Conservation (phyloP, 2,888 invertebrate genomes). For the Biston betularia region DNA sequence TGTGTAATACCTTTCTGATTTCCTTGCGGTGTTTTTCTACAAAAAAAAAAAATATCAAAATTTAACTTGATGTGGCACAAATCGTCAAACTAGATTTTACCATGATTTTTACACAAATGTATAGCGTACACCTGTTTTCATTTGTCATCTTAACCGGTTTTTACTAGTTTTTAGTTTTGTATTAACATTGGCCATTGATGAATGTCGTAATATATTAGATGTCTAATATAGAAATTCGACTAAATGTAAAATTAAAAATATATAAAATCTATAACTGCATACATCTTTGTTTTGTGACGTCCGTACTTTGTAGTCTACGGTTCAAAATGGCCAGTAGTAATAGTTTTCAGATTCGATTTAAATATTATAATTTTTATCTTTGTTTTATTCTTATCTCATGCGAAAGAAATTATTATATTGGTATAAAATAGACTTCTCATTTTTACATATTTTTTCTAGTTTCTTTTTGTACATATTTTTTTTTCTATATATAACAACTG, state of each 20-base stretch:
- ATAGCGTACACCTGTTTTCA: slow-evolving; percentile 61
- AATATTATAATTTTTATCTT: slow-evolving; percentile 44
- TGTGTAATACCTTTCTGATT: slow-evolving; percentile 31
- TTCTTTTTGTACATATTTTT: slow-evolving; percentile 69
- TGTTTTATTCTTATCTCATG: slow-evolving; percentile 42
- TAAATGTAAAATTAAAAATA: slow-evolving; percentile 64
- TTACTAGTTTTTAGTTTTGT: slow-evolving; percentile 69
- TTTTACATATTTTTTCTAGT: slow-evolving; percentile 49
- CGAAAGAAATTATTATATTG: slow-evolving; percentile 49
- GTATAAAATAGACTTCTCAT: slow-evolving; percentile 54
- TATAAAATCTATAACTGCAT: slow-evolving; percentile 59
- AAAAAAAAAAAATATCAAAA: slow-evolving; percentile 34
- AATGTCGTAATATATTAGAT: slow-evolving; percentile 79
- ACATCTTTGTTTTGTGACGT: slow-evolving; percentile 62
- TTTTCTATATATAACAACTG: slow-evolving; percentile 57
- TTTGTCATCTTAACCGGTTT: slow-evolving; percentile 59
- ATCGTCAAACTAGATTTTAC: slow-evolving; percentile 44
- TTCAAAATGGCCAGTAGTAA: slow-evolving; percentile 52
- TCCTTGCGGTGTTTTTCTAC: slow-evolving; percentile 32
- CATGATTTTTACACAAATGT: slow-evolving; percentile 51
- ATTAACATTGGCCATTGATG: slow-evolving; percentile 74
- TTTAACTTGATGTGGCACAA: slow-evolving; percentile 60
- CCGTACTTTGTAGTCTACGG: slow-evolving; percentile 53
- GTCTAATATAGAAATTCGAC: slow-evolving; percentile 79
- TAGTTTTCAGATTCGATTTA: slow-evolving; percentile 24